Evolutionary conservation across 1,140 invertebrate genomes (phyloP).

Genomic region (Papilio polyxenes): DNA sequence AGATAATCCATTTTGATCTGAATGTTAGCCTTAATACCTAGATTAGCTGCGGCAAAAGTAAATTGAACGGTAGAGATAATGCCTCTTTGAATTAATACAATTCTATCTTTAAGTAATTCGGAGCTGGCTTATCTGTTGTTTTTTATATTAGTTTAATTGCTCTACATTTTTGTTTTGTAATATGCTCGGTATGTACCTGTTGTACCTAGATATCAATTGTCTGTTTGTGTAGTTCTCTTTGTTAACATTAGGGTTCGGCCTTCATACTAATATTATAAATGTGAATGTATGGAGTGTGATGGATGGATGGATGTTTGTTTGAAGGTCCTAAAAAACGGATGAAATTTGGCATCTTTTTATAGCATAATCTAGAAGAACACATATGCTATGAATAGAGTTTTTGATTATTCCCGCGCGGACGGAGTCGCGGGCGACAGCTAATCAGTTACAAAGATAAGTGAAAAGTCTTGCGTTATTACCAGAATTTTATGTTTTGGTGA

Average conservation of each 20-base stretch:
- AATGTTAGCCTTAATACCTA: conserved; percentile 20
- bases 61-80: background rate
- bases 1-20: background rate
- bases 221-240: background rate
- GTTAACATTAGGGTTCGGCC: background rate
- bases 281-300: too few relatives aligned
- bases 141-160: background rate
- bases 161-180: background rate
- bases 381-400: too few relatives aligned
- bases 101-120: background rate
- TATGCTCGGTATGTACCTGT: background rate
- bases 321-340: too few relatives aligned
- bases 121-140: background rate
- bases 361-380: too few relatives aligned
- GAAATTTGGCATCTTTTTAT: too few relatives aligned
- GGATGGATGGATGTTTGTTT: too few relatives aligned
- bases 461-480: too few relatives aligned
- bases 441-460: too few relatives aligned
- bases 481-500: too few relatives aligned
- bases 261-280: background rate
- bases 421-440: too few relatives aligned
- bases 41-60: conserved; percentile 2
- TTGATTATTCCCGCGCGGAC: too few relatives aligned
- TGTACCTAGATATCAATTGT: background rate
- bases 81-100: background rate